A percentile compares a stretch with the other conserved stretches of the same genome.
Conservation (phyloP, 2,797 vertebrate genomes). For the Onychomys arenicola region DNA sequence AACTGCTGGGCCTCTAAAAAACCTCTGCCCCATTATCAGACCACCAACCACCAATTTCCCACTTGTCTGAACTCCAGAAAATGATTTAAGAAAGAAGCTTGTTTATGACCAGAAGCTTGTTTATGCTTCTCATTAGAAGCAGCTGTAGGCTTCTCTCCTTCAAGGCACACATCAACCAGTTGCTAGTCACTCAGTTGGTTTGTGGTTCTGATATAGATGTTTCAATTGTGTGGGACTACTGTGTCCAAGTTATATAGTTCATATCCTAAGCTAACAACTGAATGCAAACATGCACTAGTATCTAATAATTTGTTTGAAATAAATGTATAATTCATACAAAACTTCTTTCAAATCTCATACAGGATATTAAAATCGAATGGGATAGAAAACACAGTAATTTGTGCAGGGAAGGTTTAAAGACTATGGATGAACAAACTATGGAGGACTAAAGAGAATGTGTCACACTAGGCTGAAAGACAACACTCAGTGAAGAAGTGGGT, state of each 20-base stretch:
- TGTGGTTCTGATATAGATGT: background rate
- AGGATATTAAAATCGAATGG: background rate
- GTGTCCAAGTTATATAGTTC: background rate
- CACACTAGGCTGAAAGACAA: background rate
- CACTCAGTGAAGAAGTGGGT: background rate
- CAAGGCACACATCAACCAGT: background rate
- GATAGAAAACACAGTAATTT: background rate
- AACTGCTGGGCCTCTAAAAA: background rate
- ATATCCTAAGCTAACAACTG: background rate
- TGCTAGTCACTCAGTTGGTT: background rate
- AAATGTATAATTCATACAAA: background rate
- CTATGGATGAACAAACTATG: background rate
- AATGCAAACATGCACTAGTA: background rate
- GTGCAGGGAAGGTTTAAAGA: background rate
- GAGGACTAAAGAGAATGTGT: background rate
- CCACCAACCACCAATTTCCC: background rate
- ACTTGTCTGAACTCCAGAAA: background rate
- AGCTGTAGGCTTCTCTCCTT: background rate
- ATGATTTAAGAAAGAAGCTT: background rate
- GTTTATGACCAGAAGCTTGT: background rate
- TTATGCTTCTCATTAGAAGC: slow-evolving; percentile 9
- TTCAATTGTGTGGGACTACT: background rate
- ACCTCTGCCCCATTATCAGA: background rate
- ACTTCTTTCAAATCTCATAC: background rate
- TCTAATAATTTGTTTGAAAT: background rate